A percentile compares a stretch with the other conserved stretches of the same genome.
phyloP scores from a whole-genome alignment of 2,113 vertebrate species.

The Nyctereutes procyonoides region DNA sequence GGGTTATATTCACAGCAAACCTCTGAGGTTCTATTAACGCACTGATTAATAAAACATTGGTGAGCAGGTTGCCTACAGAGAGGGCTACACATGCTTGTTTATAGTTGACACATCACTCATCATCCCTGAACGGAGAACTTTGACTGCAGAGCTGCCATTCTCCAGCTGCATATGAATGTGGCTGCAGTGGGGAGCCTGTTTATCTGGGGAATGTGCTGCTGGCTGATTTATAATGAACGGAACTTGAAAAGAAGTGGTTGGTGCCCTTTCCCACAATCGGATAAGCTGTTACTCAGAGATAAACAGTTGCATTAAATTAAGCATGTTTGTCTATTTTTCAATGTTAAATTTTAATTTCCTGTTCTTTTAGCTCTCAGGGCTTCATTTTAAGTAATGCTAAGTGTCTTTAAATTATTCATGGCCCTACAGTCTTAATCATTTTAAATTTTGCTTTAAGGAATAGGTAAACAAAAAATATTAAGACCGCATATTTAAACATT shows the following conservation, averaged over 20 bases:
- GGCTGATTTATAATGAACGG: conserved; percentile 74
- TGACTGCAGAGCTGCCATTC: conserved; percentile 54
- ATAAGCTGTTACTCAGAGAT: conserved; percentile 55
- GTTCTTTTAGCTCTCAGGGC: conserved; percentile 69
- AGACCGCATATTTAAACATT: conserved; percentile 76
- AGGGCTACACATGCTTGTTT: conserved; percentile 65
- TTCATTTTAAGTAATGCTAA: conserved; percentile 81
- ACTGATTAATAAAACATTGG: conserved; percentile 61
- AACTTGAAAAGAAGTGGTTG: conserved; percentile 55
- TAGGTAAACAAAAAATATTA: conserved; percentile 81
- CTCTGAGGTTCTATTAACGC: conserved; percentile 40
- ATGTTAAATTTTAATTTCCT: conserved; percentile 82
- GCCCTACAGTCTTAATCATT: conserved; percentile 63
- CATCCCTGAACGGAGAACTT: conserved; percentile 62
- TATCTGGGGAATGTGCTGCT: conserved; percentile 45
- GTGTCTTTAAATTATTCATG: conserved; percentile 83
- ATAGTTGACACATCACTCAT: conserved; percentile 35
- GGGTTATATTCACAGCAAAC: conserved; percentile 39
- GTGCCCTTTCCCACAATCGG: conserved; percentile 63
- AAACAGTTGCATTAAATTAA: conserved; percentile 72
- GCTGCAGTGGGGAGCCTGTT: conserved; percentile 53
- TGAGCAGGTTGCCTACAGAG: conserved; percentile 51
- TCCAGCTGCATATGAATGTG: conserved; percentile 25
- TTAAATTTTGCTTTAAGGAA: conserved; percentile 74
- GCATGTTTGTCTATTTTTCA: conserved; percentile 67